A percentile compares a stretch with the other conserved stretches of the same genome.
Conservation (phyloP, 1,140 invertebrate species). For the Cardiocondyla obscurior region DNA sequence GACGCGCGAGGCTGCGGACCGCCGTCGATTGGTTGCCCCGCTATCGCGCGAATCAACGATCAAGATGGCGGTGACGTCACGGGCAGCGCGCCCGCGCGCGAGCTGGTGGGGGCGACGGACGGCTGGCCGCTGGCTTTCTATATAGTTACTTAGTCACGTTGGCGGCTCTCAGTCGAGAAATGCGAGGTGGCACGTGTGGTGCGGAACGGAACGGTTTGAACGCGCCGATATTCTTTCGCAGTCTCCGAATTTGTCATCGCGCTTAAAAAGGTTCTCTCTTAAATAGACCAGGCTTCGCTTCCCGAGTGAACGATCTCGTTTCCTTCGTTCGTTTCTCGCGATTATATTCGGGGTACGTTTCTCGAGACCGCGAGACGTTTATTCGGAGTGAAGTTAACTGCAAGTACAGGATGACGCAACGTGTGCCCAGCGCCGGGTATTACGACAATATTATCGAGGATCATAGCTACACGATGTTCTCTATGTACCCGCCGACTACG, state of each 20-base stretch:
- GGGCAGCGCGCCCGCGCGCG: constrained; percentile 1
- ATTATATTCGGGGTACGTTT: too few species aligned
- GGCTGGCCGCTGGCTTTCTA: constrained; percentile 60
- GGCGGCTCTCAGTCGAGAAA: constrained; percentile 73
- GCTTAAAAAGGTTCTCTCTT: neutral
- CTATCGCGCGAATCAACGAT: constrained; percentile 74
- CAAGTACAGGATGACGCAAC: constrained; percentile 75
- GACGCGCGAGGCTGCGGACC: neutral
- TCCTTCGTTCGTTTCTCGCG: neutral
- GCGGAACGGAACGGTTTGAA: neutral
- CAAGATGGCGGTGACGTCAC: constrained; percentile 77
- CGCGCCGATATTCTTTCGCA: constrained; percentile 19
- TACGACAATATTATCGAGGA: constrained; percentile 76
- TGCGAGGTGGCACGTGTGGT: constrained; percentile 28
- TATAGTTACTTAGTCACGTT: constrained; percentile 77
- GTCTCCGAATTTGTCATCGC: constrained; percentile 16
- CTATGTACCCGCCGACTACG: constrained; percentile 73
- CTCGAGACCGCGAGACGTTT: neutral
- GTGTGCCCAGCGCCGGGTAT: constrained; percentile 73
- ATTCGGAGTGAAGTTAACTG: constrained; percentile 33
- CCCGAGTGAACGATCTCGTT: neutral
- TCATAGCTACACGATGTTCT: constrained; percentile 74
- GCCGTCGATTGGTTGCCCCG: constrained; percentile 70
- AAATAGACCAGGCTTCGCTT: too few species aligned
- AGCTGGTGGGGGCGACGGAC: constrained; percentile 40